Percentiles rank a stretch among this genome's conserved stretches.
These are phyloP conservation scores for Ammodytes dubius DNA, from an alignment of 2,113 vertebrate species.

Conservation along the genomic window DNA sequence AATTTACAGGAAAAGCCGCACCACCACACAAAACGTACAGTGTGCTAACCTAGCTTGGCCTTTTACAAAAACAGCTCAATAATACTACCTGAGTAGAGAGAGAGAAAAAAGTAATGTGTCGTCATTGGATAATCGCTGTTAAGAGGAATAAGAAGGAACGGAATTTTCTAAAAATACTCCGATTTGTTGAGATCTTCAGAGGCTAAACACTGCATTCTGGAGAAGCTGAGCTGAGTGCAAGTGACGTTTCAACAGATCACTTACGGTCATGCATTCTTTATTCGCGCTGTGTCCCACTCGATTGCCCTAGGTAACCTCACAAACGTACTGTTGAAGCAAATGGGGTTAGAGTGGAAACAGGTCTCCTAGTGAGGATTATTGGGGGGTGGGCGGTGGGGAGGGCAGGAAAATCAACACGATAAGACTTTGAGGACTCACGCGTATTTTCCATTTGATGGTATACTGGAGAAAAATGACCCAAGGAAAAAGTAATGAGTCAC, in stretches of 20 bases:
- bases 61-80: constrained; percentile 26
- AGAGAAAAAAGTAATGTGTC: constrained; percentile 30
- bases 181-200: constrained; percentile 64
- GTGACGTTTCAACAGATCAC: constrained; percentile 56
- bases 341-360: constrained; percentile 3
- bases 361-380: too few species aligned
- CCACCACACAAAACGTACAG: background rate
- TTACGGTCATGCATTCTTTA: constrained; percentile 65
- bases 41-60: background rate
- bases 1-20: constrained; percentile 1
- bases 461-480: constrained; percentile 42
- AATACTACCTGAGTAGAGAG: background rate
- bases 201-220: constrained; percentile 62
- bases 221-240: constrained; percentile 46
- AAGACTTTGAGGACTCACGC: constrained; percentile 14
- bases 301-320: constrained; percentile 51
- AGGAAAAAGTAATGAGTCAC: constrained; percentile 55
- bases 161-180: constrained; percentile 79
- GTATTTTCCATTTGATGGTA: constrained; percentile 47
- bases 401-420: constrained; percentile 27
- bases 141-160: constrained; percentile 60
- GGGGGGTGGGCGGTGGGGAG: too few species aligned
- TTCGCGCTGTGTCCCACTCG: constrained; percentile 46
- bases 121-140: constrained; percentile 56
- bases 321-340: constrained; percentile 27